Percentiles rank a stretch among this genome's conserved stretches.
Conservation (phyloP, 2,797 vertebrate species). For the Hoplostethus atlanticus region DNA sequence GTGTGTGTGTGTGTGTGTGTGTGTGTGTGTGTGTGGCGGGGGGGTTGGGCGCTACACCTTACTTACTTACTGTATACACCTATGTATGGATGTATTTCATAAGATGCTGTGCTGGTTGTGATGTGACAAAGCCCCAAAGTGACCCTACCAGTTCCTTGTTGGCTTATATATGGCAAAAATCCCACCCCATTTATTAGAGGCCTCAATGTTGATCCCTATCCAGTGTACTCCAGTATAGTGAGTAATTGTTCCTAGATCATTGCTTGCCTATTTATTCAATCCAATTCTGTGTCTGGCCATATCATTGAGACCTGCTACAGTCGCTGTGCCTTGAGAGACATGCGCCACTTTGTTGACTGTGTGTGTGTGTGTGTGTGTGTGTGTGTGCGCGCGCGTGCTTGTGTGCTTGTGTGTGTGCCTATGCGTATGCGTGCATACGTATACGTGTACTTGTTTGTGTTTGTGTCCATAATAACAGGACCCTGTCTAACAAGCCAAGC, state of each 20-base stretch:
- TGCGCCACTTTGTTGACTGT: neutral
- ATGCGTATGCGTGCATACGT: constrained; percentile 10
- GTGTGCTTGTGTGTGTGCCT: constrained; percentile 52
- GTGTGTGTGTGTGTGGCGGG: neutral
- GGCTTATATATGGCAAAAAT: too few species aligned
- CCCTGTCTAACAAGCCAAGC: constrained; percentile 78
- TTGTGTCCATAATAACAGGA: constrained; percentile 77
- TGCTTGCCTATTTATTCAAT: neutral
- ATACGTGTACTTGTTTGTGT: constrained; percentile 8
- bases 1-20: neutral
- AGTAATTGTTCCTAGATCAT: neutral
- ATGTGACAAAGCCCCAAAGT: too few species aligned
- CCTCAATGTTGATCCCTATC: neutral
- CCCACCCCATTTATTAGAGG: too few species aligned
- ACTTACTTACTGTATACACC: too few species aligned
- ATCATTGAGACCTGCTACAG: neutral
- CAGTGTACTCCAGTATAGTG: neutral
- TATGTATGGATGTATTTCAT: too few species aligned
- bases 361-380: constrained; percentile 12
- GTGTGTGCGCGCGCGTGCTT: constrained; percentile 33
- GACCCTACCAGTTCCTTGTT: too few species aligned
- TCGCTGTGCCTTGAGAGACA: neutral
- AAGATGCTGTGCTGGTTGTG: too few species aligned
- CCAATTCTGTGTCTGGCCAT: neutral
- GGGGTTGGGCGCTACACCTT: too few species aligned